phyloP scores from a whole-genome alignment of 2,797 vertebrate genomes.

The Alfaro cultratus region DNA sequence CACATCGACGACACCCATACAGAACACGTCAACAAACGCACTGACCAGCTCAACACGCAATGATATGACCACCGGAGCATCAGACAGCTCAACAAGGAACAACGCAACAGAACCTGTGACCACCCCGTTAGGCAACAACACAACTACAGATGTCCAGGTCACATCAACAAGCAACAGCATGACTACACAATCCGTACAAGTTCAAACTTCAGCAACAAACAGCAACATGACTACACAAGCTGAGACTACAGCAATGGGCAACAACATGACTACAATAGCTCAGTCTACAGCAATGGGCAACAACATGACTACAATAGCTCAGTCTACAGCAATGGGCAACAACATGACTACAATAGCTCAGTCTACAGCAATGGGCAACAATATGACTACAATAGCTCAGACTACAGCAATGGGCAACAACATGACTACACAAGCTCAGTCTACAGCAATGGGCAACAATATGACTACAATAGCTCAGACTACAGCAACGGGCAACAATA shows the following conservation, averaged over 20 bases:
- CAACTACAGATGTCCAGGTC: neutral
- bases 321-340: too few species aligned
- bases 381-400: neutral
- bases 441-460: neutral
- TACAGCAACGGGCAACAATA: neutral
- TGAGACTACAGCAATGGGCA: too few species aligned
- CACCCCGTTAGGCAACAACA: neutral
- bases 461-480: neutral
- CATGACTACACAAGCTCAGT: neutral
- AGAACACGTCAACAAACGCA: neutral
- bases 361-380: too few species aligned
- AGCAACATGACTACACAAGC: neutral
- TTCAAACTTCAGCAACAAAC: fast-evolving
- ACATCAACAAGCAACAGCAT: fast-evolving
- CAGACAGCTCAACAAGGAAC: neutral
- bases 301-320: too few species aligned
- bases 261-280: too few species aligned
- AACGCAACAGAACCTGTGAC: neutral
- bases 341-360: too few species aligned
- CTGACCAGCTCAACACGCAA: neutral
- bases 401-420: fast-evolving
- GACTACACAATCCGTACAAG: neutral
- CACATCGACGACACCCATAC: neutral
- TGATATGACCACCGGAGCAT: neutral
- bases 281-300: too few species aligned